Evolutionary conservation across 2,888 invertebrate species (phyloP), one percentile per base, ranked within the genome.

Genomic region (Drosophila anceps): DNA sequence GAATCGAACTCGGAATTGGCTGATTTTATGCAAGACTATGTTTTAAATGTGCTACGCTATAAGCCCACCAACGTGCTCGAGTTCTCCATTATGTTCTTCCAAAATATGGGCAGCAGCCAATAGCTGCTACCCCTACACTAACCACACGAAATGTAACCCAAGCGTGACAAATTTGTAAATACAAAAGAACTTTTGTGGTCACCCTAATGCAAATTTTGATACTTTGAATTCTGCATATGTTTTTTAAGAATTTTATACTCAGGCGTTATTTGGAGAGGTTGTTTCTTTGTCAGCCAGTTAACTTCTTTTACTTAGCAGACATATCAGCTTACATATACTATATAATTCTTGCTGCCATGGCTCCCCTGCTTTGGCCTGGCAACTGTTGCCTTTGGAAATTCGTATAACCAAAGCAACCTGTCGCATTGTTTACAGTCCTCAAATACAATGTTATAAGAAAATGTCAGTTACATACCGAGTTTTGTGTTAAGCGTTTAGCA

Each of bases 11-110:
- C 92, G 0, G 90, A 91, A 54, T 48, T 91, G 33, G 76, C 88
- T 0, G 91, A 91, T 37, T 85, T 90, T 5, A 74, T 92, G 57
- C 88, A 91, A 62, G 92, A 92, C 50, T 93, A 82, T 43, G 79
- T 93, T 12, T 43, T 90, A 4, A 85, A 82, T 68, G 65, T 92
- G 39, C 66, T 93, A 7, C 89, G 91, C 44, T 90, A 88, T 13
- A 92, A 92, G 57, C 92, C 93, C 20, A 57, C 50, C 18, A 88
- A 88, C 66, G 82, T 92, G 9, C 68, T 91, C 5, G 88, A 91
- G 57, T 92, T 92, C 54, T 86, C 91, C 7, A 81, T 91, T 1
- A 85, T 79, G 76, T 91, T 87, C 65, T 91, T 91, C 58, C 90
- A 91, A 54, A 91, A 91, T 48, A 76, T 88, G 88, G 50, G 69